phyloP scores from a whole-genome alignment of 2,113 vertebrate species.

The Pterocles gutturalis region DNA sequence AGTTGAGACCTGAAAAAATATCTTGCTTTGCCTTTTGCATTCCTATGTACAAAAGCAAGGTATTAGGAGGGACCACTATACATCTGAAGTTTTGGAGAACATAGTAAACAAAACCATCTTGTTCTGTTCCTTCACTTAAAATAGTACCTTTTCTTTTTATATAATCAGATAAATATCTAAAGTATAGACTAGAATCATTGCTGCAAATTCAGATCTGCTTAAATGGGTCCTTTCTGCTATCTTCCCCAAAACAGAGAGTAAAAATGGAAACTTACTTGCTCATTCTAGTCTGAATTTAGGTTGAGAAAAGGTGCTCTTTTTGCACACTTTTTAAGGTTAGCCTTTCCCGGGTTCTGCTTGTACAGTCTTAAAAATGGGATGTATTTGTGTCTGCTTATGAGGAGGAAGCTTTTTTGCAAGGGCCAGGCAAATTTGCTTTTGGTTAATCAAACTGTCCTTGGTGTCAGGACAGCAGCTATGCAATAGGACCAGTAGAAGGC shows the following conservation, averaged over 20 bases:
- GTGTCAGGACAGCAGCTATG: conserved; percentile 22
- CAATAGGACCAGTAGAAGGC: background rate
- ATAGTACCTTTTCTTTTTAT: background rate
- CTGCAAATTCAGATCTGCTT: background rate
- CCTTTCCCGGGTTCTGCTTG: background rate
- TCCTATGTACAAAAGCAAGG: background rate
- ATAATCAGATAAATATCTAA: background rate
- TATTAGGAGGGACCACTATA: background rate
- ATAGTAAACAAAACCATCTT: background rate
- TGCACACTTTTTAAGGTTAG: rapidly evolving
- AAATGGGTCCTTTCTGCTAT: background rate
- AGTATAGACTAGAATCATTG: background rate
- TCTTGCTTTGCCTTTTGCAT: background rate
- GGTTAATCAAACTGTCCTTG: background rate
- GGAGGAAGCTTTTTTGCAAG: background rate
- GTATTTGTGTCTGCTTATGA: background rate
- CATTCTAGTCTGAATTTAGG: background rate
- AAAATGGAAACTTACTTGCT: background rate
- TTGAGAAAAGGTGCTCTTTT: background rate
- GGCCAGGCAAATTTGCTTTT: background rate
- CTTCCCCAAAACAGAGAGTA: background rate
- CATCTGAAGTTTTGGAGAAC: background rate
- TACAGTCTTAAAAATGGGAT: background rate
- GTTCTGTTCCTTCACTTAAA: background rate
- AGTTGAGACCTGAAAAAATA: background rate